These are phyloP conservation scores for Ophonus ardosiacus DNA, from an alignment of 2,888 invertebrate species.

Conservation along the genomic window DNA sequence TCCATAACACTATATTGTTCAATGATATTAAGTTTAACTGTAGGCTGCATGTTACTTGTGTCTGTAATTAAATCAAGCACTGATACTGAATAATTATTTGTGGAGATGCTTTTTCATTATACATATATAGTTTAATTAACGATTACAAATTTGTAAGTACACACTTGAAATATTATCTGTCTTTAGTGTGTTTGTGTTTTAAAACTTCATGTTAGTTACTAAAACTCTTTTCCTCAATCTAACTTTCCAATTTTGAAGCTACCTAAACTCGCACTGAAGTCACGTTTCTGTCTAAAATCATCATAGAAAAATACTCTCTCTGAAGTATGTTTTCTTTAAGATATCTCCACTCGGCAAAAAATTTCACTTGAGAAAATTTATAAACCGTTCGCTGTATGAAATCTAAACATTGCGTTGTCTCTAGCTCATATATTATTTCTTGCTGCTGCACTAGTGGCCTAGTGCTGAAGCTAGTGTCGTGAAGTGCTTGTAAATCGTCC, in stretches of 20 bases:
- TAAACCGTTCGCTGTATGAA: not conserved
- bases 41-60: too few relatives aligned
- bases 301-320: not conserved
- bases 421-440: conserved; percentile 14
- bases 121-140: too few relatives aligned
- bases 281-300: not conserved
- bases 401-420: conserved; percentile 25
- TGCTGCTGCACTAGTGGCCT: conserved; percentile 14
- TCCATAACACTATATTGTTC: too few relatives aligned
- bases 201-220: too few relatives aligned
- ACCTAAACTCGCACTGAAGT: not conserved
- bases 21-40: too few relatives aligned
- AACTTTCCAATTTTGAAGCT: not conserved
- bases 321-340: not conserved
- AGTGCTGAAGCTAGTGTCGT: not conserved
- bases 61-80: too few relatives aligned
- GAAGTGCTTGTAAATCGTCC: conserved; percentile 22
- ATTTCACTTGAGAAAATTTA: conserved; percentile 15
- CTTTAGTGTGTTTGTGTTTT: too few relatives aligned
- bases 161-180: too few relatives aligned
- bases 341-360: not conserved
- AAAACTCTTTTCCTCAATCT: too few relatives aligned
- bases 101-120: too few relatives aligned
- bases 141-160: too few relatives aligned
- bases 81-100: too few relatives aligned